Percentiles rank a stretch among this genome's conserved stretches.
phyloP scores from a whole-genome alignment of 2,113 vertebrate genomes.

The Taxidea taxus region DNA sequence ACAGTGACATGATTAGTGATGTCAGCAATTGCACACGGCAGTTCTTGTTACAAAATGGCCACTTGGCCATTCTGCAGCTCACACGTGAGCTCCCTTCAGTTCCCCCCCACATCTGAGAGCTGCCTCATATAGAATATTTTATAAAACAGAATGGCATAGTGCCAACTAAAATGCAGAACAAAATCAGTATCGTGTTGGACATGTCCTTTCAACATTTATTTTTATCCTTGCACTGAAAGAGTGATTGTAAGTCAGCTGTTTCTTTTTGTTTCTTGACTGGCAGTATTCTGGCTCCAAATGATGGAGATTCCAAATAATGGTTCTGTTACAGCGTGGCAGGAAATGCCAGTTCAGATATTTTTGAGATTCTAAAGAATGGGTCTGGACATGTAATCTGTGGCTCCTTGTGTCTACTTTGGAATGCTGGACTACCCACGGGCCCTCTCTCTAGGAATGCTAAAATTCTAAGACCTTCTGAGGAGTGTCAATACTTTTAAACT shows the following conservation, averaged over 20 bases:
- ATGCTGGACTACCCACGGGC: conserved; percentile 62
- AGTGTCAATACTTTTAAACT: conserved; percentile 46
- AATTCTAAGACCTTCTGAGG: conserved; percentile 62
- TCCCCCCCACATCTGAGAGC: background rate
- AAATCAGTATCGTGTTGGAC: background rate
- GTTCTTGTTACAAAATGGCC: background rate
- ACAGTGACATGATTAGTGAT: background rate
- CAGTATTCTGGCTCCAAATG: background rate
- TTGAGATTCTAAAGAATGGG: conserved; percentile 30
- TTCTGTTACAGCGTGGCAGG: background rate
- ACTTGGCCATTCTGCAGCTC: background rate
- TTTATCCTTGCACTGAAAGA: conserved; percentile 15
- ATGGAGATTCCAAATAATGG: conserved; percentile 21
- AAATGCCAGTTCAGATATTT: background rate
- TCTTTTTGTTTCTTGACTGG: conserved; percentile 42
- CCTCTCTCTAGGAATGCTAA: conserved; percentile 63
- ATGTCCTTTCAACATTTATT: background rate
- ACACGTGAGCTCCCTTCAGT: background rate
- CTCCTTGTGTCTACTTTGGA: background rate
- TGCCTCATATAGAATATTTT: background rate
- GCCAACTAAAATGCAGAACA: background rate
- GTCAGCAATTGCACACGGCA: background rate
- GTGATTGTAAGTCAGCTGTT: background rate
- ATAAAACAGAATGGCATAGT: background rate
- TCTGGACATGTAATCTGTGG: conserved; percentile 30